Conservation (phyloP, 2,113 vertebrate genomes). For the Larimichthys crocea region DNA sequence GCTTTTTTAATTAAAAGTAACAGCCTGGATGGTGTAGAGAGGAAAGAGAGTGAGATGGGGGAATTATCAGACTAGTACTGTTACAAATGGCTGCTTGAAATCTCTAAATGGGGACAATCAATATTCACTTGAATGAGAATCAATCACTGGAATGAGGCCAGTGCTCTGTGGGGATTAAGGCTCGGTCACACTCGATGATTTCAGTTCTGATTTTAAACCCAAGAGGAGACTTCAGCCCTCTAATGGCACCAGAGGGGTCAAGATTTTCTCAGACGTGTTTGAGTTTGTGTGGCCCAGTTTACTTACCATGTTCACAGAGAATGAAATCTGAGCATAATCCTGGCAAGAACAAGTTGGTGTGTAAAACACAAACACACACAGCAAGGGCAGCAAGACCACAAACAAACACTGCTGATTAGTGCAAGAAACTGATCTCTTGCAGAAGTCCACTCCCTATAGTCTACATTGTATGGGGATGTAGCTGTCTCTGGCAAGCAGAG, state of each 20-base stretch:
- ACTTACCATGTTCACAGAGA: background rate
- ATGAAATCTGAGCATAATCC: slow-evolving; percentile 5
- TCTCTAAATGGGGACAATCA: slow-evolving; percentile 75
- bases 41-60: slow-evolving; percentile 38
- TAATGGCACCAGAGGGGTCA: background rate
- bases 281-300: slow-evolving; percentile 1
- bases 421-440: slow-evolving; percentile 11
- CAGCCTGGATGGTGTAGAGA: background rate
- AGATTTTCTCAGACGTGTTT: slow-evolving; percentile 5
- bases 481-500: slow-evolving; percentile 31
- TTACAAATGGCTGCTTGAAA: slow-evolving; percentile 74
- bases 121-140: slow-evolving; percentile 76
- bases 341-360: background rate
- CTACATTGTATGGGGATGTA: slow-evolving; percentile 3
- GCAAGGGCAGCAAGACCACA: background rate
- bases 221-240: slow-evolving; percentile 3
- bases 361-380: slow-evolving; percentile 10
- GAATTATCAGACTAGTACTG: slow-evolving; percentile 54
- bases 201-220: slow-evolving; percentile 46
- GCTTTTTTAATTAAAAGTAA: background rate
- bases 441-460: background rate
- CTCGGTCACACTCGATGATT: slow-evolving; percentile 52
- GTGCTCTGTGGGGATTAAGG: slow-evolving; percentile 64
- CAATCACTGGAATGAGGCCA: slow-evolving; percentile 76
- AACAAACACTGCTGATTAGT: slow-evolving; percentile 26